phyloP scores from a whole-genome alignment of 2,888 invertebrate species.

The Hemistola chrysoprasaria region DNA sequence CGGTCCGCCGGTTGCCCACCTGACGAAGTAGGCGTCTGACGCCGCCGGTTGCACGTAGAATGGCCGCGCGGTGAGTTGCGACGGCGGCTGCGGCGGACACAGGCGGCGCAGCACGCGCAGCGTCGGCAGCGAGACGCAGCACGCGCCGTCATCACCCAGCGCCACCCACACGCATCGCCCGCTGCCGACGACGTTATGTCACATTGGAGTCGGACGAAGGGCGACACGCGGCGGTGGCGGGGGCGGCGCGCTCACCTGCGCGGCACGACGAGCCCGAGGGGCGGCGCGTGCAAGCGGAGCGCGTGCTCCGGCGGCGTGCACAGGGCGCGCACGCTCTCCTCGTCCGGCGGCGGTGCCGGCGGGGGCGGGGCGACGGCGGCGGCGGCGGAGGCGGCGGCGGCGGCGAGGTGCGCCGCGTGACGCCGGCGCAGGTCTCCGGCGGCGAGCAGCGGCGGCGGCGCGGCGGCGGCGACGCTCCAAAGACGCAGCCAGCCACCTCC shows the following conservation, averaged over 20 bases:
- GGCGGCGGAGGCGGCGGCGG: slow-evolving; percentile 23
- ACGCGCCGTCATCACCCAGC: slow-evolving; percentile 40
- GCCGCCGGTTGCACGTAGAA: slow-evolving; percentile 48
- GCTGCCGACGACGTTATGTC: slow-evolving; percentile 29
- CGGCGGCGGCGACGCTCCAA: slow-evolving; percentile 41
- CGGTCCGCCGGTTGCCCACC: too few species aligned
- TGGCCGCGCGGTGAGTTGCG: slow-evolving; percentile 10
- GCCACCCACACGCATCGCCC: slow-evolving; percentile 51
- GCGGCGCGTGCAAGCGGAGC: slow-evolving; percentile 30
- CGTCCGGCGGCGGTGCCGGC: slow-evolving; percentile 31
- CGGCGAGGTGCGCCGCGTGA: slow-evolving; percentile 20
- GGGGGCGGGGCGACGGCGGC: slow-evolving; percentile 21
- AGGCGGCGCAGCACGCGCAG: slow-evolving; percentile 42
- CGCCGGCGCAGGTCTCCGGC: slow-evolving; percentile 25
- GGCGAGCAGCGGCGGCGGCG: slow-evolving; percentile 32
- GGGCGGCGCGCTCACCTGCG: slow-evolving; percentile 32
- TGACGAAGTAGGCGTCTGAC: slow-evolving; percentile 38
- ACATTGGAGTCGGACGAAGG: too few species aligned
- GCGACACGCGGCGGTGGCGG: neutral
- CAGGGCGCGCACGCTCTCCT: slow-evolving; percentile 44
- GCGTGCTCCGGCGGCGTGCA: slow-evolving; percentile 39
- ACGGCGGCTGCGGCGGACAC: slow-evolving; percentile 14
- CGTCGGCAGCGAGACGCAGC: slow-evolving; percentile 47
- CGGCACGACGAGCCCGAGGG: slow-evolving; percentile 45
- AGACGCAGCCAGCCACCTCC: slow-evolving; percentile 34